Evolutionary conservation across 53 echinoderm and acorn worm species (phyloP).

Genomic region (Henricia sp.): DNA sequence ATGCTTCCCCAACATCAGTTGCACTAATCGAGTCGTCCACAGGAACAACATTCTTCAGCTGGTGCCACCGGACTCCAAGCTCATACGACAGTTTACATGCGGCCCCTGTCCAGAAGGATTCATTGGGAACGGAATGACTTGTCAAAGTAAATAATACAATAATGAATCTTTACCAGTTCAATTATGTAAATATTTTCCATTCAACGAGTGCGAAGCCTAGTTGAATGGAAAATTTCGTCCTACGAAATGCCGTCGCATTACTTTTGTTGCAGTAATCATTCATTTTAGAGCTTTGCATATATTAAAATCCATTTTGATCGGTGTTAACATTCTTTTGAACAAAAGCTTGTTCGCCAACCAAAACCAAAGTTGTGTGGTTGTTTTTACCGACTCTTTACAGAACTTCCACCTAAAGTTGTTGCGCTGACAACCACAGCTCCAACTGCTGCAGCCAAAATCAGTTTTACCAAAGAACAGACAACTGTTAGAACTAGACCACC

Average conservation of each 20-base stretch:
- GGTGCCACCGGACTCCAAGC: background rate
- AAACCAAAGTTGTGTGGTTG: conserved; percentile 6
- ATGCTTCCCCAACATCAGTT: conserved; percentile 59
- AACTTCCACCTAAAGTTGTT: conserved; percentile 36
- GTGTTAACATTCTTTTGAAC: background rate
- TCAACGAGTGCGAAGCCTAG: too few species aligned
- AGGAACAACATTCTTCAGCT: conserved; percentile 25
- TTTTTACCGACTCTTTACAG: conserved; percentile 23
- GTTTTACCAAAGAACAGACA: background rate
- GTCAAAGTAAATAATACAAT: conserved; percentile 53
- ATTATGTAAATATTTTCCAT: too few species aligned
- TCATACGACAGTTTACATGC: conserved; percentile 58
- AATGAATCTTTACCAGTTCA: too few species aligned
- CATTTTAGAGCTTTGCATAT: too few species aligned
- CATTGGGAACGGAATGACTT: conserved; percentile 71
- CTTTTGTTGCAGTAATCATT: too few species aligned
- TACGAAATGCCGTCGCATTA: too few species aligned
- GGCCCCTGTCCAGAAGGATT: conserved; percentile 70
- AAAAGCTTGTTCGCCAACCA: background rate
- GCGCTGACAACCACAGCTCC: conserved; percentile 43
- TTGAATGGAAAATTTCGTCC: too few species aligned
- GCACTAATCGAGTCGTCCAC: conserved; percentile 40
- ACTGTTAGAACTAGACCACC: background rate
- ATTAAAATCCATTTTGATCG: too few species aligned
- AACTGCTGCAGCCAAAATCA: conserved; percentile 24